Conservation (phyloP, 2,797 vertebrate genomes). For the Pseudocheirus occidentalis region DNA sequence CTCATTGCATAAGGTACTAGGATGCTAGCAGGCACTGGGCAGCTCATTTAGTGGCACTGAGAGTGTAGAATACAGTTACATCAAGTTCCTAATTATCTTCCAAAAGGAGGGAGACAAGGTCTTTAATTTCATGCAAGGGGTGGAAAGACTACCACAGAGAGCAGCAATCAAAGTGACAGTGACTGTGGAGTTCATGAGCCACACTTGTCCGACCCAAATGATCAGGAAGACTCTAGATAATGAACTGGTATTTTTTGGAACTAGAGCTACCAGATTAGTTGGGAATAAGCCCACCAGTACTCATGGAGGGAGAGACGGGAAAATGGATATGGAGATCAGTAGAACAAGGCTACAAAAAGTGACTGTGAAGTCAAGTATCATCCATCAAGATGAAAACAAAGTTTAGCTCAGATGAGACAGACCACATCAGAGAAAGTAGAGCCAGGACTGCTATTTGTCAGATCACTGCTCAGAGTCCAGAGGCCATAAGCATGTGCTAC, state of each 20-base stretch:
- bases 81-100: not conserved
- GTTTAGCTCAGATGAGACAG: not conserved
- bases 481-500: not conserved
- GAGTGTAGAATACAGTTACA: not conserved
- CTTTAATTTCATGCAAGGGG: not conserved
- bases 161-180: not conserved
- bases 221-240: not conserved
- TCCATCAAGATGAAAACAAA: not conserved
- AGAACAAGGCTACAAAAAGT: not conserved
- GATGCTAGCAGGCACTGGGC: not conserved
- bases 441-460: not conserved
- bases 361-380: not conserved
- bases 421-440: not conserved
- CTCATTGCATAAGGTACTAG: not conserved
- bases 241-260: not conserved
- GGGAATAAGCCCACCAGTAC: not conserved
- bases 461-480: not conserved
- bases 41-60: not conserved
- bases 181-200: not conserved
- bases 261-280: not conserved
- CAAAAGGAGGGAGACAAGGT: not conserved
- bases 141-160: not conserved
- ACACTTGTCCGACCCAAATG: not conserved
- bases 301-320: not conserved
- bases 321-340: not conserved